Evolutionary conservation across 2,888 invertebrate species (phyloP).

Genomic region (Pseudococcus jackbeardsleyi): DNA sequence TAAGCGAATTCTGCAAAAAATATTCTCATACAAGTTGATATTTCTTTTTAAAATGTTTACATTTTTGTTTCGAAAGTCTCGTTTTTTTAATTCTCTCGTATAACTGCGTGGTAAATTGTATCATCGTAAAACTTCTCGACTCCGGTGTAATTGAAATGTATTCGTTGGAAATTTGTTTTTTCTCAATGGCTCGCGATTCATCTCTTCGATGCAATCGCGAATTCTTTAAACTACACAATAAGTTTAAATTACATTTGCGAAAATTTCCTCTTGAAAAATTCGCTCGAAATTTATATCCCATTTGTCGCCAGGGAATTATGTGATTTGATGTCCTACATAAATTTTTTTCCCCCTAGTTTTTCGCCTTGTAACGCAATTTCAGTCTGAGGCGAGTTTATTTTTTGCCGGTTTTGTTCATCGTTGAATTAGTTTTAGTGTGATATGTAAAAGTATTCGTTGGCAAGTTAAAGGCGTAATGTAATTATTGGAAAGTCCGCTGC

Average conservation of each 20-base stretch:
- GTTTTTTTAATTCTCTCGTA: neutral
- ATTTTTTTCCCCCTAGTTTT: neutral
- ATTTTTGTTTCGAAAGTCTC: neutral
- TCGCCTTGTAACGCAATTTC: neutral
- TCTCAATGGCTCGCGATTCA: neutral
- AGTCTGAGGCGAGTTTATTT: neutral
- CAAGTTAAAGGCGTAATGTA: no score
- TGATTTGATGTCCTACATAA: neutral
- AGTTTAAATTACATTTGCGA: conserved; percentile 17
- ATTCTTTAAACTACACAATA: neutral
- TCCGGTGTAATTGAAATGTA: conserved; percentile 27
- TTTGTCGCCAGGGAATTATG: neutral
- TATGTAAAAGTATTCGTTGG: no score
- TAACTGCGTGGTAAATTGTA: neutral
- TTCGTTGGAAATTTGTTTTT: conserved; percentile 9
- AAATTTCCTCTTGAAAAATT: neutral
- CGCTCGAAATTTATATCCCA: neutral
- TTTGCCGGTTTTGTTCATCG: neutral
- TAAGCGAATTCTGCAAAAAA: neutral
- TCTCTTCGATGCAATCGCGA: neutral
- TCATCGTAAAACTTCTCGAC: neutral
- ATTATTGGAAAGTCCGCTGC: no score
- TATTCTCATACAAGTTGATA: neutral
- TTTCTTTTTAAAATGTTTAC: neutral
- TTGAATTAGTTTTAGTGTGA: no score